phyloP scores from a whole-genome alignment of 2,888 invertebrate genomes.

The Papilio demoleus region DNA sequence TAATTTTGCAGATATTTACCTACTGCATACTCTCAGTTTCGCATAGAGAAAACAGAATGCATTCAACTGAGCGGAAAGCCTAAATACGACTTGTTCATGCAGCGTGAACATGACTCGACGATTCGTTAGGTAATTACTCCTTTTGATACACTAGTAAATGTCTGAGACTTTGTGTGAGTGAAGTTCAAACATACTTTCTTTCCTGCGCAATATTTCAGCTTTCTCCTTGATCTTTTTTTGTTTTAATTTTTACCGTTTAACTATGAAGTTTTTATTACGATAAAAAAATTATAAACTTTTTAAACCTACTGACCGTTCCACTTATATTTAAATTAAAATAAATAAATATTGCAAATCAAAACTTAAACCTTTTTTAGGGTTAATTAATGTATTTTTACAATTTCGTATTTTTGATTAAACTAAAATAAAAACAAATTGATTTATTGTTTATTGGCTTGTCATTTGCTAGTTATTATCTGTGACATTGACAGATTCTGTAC shows the following conservation, averaged over 20 bases:
- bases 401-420: too few species aligned
- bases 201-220: background rate
- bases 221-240: background rate
- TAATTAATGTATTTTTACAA: too few species aligned
- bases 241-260: too few species aligned
- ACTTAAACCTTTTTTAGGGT: too few species aligned
- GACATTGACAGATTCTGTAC: conserved; percentile 8
- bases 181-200: background rate
- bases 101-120: background rate
- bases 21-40: background rate
- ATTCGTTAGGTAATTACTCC: background rate
- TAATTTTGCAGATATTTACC: background rate
- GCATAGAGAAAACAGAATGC: conserved; percentile 10
- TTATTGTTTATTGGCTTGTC: background rate
- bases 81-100: conserved; percentile 12
- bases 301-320: background rate
- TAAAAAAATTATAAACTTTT: background rate
- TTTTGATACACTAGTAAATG: background rate
- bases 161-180: background rate
- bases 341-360: too few species aligned
- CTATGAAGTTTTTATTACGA: too few species aligned
- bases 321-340: too few species aligned
- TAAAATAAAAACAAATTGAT: too few species aligned
- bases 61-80: conserved; percentile 1
- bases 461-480: background rate